Evolutionary conservation across 2,113 vertebrate genomes (phyloP), one percentile per base, ranked within the genome.

Genomic region (Podarcis muralis): DNA sequence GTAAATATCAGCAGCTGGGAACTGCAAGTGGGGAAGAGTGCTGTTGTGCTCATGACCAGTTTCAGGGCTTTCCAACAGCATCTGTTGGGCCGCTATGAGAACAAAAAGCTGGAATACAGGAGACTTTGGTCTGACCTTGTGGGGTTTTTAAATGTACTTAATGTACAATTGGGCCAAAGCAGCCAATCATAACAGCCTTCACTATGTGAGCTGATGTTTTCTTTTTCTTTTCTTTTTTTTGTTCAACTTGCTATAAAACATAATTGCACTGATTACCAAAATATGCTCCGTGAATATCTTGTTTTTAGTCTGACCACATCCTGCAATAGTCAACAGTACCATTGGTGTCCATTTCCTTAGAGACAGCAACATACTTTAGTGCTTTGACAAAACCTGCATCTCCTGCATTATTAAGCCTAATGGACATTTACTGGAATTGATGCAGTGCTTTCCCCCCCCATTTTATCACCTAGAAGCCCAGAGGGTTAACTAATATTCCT

Each of bases 381-480:
- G 4, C 32, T 18, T 76, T 62, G 57, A 76, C 25, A 25, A 65
- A 62, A 30, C n/a, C 30, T 3, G 1, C 18, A 32, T 43, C 72
- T 85, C 72, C 53, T 85, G 84, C 84, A 76, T 85, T 85, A 62
- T 85, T 85, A 65, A 85, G 40, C 32, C 20, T 76, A 76, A 85
- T 76, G 72, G 69, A 25, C 27, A 32, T 23, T 27, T 59, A 12
- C 32, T 9, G 23, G 32, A 65, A 76, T 76, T 35, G n/a, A 22
- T 27, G 71, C 48, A 35, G n/a, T 37, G 68, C 4, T 16, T 76
- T 72, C 13, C 72, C 35, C 35, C 13, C 72, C 35, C 35, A 76
- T 62, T 37, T 13, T 27, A 22, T 59, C 43, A 25, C 53, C 53
- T 20, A 18, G 18, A 80, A 32, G 6, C 43, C 5, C 4, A 18